These are phyloP conservation scores for Xenops minutus DNA, from an alignment of 2,797 vertebrate species.

Conservation along the genomic window DNA sequence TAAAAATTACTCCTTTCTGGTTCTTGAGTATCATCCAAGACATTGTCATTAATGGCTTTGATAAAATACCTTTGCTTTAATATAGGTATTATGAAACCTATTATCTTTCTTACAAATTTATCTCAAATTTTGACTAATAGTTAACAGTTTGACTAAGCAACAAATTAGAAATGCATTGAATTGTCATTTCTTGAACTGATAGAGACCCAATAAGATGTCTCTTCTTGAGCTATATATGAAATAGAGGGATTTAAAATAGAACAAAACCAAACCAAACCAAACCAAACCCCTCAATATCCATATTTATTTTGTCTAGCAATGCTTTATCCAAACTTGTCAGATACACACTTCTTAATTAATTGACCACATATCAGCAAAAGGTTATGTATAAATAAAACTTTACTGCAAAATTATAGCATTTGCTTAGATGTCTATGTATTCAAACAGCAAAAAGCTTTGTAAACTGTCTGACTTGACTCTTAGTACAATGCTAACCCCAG, in stretches of 20 bases:
- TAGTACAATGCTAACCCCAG: constrained; percentile 8
- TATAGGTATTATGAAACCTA: background rate
- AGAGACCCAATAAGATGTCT: background rate
- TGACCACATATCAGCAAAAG: background rate
- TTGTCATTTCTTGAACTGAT: background rate
- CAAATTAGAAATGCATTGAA: background rate
- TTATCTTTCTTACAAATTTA: background rate
- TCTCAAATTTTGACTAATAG: background rate
- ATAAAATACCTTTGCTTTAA: background rate
- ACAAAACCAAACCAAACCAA: too few relatives aligned
- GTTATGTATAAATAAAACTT: background rate
- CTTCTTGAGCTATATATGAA: background rate
- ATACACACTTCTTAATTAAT: background rate
- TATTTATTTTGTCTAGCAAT: background rate
- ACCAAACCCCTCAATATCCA: background rate
- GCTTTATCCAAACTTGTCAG: background rate
- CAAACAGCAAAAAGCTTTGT: constrained; percentile 5
- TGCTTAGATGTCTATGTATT: background rate
- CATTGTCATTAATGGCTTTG: background rate
- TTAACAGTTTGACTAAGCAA: too few relatives aligned
- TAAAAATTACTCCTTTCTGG: background rate
- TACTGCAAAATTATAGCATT: background rate
- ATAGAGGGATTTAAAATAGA: background rate
- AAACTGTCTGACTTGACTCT: background rate
- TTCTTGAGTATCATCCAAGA: background rate